A percentile compares a stretch with the other conserved stretches of the same genome.
phyloP scores from a whole-genome alignment of 2,113 vertebrate species.

The Xiphophorus maculatus region DNA sequence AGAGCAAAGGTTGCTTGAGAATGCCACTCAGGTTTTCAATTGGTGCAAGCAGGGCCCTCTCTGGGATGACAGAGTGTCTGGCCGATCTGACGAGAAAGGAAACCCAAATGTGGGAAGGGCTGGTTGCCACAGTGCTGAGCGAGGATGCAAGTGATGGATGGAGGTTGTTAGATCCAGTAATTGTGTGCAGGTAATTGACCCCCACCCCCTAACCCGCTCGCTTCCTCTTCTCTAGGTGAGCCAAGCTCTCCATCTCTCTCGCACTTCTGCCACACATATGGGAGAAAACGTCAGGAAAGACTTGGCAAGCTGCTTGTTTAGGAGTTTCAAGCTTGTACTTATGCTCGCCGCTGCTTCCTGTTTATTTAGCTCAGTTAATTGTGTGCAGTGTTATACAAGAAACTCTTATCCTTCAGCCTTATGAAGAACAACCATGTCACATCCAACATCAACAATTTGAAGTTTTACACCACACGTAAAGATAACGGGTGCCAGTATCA shows the following conservation, averaged over 20 bases:
- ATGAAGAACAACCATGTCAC: neutral
- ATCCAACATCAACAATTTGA: too few species aligned
- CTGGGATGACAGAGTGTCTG: conserved; percentile 77
- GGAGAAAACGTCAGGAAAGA: conserved; percentile 62
- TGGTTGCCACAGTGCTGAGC: conserved; percentile 58
- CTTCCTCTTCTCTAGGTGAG: conserved; percentile 45
- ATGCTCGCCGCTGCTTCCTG: conserved; percentile 4
- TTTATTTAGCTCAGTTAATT: conserved; percentile 18
- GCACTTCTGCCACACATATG: conserved; percentile 54
- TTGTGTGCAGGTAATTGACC: conserved; percentile 82
- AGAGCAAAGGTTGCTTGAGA: conserved; percentile 59
- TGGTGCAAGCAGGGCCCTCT: conserved; percentile 60
- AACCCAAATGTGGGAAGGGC: conserved; percentile 68
- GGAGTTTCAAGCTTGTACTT: conserved; percentile 45
- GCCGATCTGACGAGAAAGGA: conserved; percentile 72
- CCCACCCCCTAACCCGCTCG: conserved; percentile 53
- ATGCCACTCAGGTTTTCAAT: conserved; percentile 79
- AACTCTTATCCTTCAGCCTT: neutral
- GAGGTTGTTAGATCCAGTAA: conserved; percentile 79
- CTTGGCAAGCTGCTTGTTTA: conserved; percentile 52
- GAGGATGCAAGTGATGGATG: conserved; percentile 79
- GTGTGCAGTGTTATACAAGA: conserved; percentile 5
- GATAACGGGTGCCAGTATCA: too few species aligned
- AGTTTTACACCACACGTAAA: too few species aligned
- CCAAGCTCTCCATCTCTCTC: conserved; percentile 67